Base-by-base conservation (phyloP, 2,888 invertebrate genomes). In the Clepsis dumicolana region DNA sequence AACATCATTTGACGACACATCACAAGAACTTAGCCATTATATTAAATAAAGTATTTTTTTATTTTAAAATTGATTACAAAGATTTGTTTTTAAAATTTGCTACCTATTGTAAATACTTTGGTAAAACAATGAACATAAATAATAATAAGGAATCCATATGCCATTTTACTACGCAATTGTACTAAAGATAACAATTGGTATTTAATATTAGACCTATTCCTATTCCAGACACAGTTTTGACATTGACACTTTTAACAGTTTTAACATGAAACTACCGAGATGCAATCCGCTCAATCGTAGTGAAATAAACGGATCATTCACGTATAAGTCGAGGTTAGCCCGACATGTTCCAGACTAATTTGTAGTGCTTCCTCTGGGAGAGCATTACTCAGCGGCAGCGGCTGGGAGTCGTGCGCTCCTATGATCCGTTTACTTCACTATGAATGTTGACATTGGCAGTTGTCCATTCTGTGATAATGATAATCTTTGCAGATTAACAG, bases 101-200 rank as follows among this genome's bases (percentile, higher is more conserved):
- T 62, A 8, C 14, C 21, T 38, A 35, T 25, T 10, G 18, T 44
- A 53, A 65, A 65, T 65, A 65, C 59, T 65, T 65, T 65, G 59
- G 59, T 65, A 65, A 14, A 64, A 44, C 41, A 48, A 24, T 24
- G n/a, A 32, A 16, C 12, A 14, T 50, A 24, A 50, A 50, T 14
- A 50, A 14, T 14, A 24, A 24, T 2, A 50, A 21, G 10, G 4
- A 14, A 24, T 2, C 12, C 16, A 44, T 44, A 12, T 27, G 25
- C 25, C 14, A 29, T 29, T 44, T n/a, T n/a, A 25, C 27, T 52
- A 18, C 21, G 4, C 10, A 48, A 48, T 48, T 48, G 48, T 21
- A 48, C 48, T 48, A 44, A n/a, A 44, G 8, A 8, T 41, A n/a
- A 21, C 21, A 48, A 18, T 16, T 41, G 7, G 7, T n/a, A n/a